phyloP scores from a whole-genome alignment of 2,888 invertebrate genomes.

The Ophion obscuratus region DNA sequence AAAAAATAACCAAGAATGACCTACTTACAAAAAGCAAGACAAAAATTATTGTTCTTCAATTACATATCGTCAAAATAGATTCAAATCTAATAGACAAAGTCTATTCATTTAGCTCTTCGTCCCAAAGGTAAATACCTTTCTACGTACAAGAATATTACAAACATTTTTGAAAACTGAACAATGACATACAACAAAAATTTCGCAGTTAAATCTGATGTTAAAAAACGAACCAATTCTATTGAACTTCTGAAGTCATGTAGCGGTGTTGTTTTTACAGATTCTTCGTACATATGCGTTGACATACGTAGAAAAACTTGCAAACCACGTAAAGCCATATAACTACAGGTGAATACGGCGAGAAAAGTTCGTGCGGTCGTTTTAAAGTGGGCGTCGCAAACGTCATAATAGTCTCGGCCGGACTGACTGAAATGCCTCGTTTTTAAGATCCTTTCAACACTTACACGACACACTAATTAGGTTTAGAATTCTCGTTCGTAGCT shows the following conservation, averaged over 20 bases:
- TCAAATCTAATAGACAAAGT: no score
- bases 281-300: slow-evolving; percentile 8
- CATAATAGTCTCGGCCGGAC: slow-evolving; percentile 38
- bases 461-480: background rate
- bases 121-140: no score
- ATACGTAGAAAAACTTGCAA: slow-evolving; percentile 14
- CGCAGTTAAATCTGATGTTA: background rate
- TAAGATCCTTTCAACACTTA: slow-evolving; percentile 9
- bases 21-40: background rate
- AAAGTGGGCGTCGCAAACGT: slow-evolving; percentile 23
- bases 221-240: background rate
- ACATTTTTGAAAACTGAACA: no score
- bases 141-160: no score
- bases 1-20: background rate
- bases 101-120: no score
- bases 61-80: no score
- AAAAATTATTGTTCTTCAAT: background rate
- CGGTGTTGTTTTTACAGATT: background rate
- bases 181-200: background rate
- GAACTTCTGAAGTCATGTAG: slow-evolving; percentile 4
- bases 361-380: slow-evolving; percentile 39
- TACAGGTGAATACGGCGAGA: slow-evolving; percentile 35
- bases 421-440: slow-evolving; percentile 12
- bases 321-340: slow-evolving; percentile 40
- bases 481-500: slow-evolving; percentile 32